These are phyloP conservation scores for Deilephila elpenor DNA, from an alignment of 2,888 invertebrate genomes.

Conservation along the genomic window DNA sequence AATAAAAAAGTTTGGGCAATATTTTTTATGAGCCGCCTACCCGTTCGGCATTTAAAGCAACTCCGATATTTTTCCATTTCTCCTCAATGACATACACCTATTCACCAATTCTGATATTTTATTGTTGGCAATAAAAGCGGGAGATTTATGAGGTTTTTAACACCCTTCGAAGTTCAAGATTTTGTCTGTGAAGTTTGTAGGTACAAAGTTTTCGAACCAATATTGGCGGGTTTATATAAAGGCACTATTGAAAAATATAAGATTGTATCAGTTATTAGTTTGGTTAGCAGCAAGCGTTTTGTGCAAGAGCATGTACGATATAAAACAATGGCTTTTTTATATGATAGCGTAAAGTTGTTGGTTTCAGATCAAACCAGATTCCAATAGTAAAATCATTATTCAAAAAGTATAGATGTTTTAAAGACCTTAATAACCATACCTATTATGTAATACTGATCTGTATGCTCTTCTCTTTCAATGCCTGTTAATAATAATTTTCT, in stretches of 20 bases:
- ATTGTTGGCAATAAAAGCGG: constrained; percentile 20
- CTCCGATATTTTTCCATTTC: constrained; percentile 6
- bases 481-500: too few relatives aligned
- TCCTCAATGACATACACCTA: constrained; percentile 21
- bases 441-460: too few relatives aligned
- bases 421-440: too few relatives aligned
- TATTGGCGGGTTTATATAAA: not conserved
- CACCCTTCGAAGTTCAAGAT: constrained; percentile 18
- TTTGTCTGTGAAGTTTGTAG: constrained; percentile 12
- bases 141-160: constrained; percentile 22
- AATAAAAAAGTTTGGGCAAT: constrained; percentile 24
- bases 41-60: constrained; percentile 21
- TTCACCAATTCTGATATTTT: constrained; percentile 19
- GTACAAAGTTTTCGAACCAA: not conserved
- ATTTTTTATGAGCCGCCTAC: constrained; percentile 23
- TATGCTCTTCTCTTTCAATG: too few relatives aligned
- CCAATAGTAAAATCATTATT: too few relatives aligned
- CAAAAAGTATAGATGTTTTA: too few relatives aligned
- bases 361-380: too few relatives aligned
- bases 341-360: too few relatives aligned
- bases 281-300: not conserved
- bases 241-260: not conserved
- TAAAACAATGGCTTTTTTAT: not conserved
- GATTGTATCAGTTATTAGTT: not conserved
- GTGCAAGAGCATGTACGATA: too few relatives aligned